Evolutionary conservation across 1,140 invertebrate species (phyloP).

Genomic region (Drosophila nigrodunni): DNA sequence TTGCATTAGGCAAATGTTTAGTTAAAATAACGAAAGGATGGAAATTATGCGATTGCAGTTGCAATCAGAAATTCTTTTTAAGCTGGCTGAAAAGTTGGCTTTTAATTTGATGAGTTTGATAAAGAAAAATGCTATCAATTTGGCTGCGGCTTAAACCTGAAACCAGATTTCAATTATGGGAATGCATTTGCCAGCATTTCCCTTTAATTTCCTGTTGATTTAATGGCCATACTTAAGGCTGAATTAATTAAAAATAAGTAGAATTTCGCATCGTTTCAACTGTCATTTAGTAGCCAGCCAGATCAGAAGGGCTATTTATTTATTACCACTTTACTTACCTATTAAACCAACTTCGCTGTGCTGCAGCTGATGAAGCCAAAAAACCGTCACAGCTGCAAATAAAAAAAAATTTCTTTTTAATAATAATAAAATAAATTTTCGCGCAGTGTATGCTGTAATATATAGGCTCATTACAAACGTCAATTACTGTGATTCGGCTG

Average conservation of each 20-base stretch:
- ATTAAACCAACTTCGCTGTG: constrained; percentile 1
- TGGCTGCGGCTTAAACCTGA: too few relatives aligned
- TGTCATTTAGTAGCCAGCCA: too few relatives aligned
- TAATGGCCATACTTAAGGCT: too few relatives aligned
- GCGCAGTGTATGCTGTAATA: constrained; percentile 5
- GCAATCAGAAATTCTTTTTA: not conserved
- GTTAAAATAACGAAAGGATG: constrained; percentile 31
- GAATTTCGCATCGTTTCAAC: too few relatives aligned
- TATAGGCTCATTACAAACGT: constrained; percentile 18
- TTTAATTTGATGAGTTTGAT: constrained; percentile 6
- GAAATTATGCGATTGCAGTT: constrained; percentile 18
- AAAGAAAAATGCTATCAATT: too few relatives aligned
- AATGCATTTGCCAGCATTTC: too few relatives aligned
- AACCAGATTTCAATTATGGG: not conserved
- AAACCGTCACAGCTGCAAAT: constrained; percentile 30
- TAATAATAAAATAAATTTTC: constrained; percentile 6
- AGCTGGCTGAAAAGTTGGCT: not conserved
- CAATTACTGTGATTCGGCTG: constrained; percentile 33
- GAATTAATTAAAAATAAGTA: too few relatives aligned
- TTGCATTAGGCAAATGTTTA: constrained; percentile 60
- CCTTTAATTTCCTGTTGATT: too few relatives aligned
- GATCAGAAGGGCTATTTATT: too few relatives aligned
- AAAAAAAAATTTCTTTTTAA: not conserved
- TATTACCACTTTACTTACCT: constrained; percentile 15
- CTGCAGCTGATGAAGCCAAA: not conserved